phyloP scores from a whole-genome alignment of 2,888 invertebrate genomes.

The Argyresthia goedartella region DNA sequence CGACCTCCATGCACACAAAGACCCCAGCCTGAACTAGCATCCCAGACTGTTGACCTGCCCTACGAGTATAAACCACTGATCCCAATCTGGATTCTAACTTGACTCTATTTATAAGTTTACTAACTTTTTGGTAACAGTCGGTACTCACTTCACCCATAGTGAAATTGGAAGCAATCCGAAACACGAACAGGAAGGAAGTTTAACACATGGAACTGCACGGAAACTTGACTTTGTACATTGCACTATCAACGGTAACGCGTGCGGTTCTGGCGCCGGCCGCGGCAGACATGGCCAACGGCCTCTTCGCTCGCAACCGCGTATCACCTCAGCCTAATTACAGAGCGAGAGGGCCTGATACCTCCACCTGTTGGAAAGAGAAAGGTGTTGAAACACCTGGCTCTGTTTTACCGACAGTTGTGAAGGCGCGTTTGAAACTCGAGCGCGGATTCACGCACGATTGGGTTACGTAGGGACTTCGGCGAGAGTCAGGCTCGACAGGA shows the following conservation, averaged over 20 bases:
- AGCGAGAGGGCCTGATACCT: constrained; percentile 35
- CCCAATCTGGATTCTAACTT: constrained; percentile 24
- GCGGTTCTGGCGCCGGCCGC: constrained; percentile 41
- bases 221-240: constrained; percentile 41
- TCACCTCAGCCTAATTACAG: constrained; percentile 30
- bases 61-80: constrained; percentile 30
- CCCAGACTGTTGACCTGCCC: constrained; percentile 46
- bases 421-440: constrained; percentile 37
- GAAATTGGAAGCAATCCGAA: constrained; percentile 28
- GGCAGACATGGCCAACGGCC: constrained; percentile 40
- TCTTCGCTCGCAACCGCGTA: constrained; percentile 21
- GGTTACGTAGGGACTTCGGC: constrained; percentile 26
- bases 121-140: constrained; percentile 12
- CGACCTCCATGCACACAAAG: constrained; percentile 6
- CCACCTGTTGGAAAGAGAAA: constrained; percentile 44
- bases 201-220: constrained; percentile 40
- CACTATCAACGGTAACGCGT: constrained; percentile 18
- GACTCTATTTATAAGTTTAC: constrained; percentile 16
- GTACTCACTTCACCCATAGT: constrained; percentile 64
- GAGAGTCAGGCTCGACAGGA: constrained; percentile 17
- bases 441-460: constrained; percentile 56
- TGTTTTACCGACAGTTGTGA: constrained; percentile 29
- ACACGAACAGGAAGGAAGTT: constrained; percentile 22
- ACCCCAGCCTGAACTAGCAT: constrained; percentile 9
- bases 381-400: constrained; percentile 42